Conservation (phyloP, 2,797 vertebrate species). For the Mionectes olivaceus region DNA sequence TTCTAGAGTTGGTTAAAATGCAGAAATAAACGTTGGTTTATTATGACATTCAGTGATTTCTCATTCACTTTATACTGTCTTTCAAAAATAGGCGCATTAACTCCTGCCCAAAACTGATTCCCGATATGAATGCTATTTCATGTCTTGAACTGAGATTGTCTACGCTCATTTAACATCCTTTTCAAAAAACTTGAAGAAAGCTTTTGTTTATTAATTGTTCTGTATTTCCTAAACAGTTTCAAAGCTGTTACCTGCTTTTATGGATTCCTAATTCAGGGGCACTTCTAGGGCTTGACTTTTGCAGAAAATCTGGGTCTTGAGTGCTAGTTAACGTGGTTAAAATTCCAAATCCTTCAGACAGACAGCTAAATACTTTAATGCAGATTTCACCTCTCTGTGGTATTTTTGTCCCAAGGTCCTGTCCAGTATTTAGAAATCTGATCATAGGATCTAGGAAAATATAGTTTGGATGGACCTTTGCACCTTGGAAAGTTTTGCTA, state of each 20-base stretch:
- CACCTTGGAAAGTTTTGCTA: not conserved
- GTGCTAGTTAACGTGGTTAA: not conserved
- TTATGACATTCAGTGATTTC: not conserved
- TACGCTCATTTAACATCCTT: not conserved
- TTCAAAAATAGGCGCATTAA: not conserved
- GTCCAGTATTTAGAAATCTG: not conserved
- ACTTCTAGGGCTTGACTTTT: not conserved
- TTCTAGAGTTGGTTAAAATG: not conserved
- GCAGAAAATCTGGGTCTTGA: not conserved
- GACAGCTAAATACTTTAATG: not conserved
- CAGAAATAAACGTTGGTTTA: not conserved
- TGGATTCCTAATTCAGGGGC: not conserved
- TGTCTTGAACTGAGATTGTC: not conserved
- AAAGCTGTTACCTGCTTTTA: not conserved
- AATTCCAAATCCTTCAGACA: not conserved
- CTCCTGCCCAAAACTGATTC: not conserved
- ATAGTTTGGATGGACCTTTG: not conserved
- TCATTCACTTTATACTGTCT: not conserved
- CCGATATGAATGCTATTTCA: not conserved
- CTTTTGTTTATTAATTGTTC: not conserved
- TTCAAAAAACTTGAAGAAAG: not conserved
- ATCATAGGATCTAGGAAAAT: not conserved
- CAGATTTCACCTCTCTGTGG: not conserved
- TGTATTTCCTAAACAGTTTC: not conserved
- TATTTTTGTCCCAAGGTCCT: not conserved